These are phyloP conservation scores for Tenualosa thibaudeaui DNA, from an alignment of 2,797 vertebrate genomes.

Conservation along the genomic window DNA sequence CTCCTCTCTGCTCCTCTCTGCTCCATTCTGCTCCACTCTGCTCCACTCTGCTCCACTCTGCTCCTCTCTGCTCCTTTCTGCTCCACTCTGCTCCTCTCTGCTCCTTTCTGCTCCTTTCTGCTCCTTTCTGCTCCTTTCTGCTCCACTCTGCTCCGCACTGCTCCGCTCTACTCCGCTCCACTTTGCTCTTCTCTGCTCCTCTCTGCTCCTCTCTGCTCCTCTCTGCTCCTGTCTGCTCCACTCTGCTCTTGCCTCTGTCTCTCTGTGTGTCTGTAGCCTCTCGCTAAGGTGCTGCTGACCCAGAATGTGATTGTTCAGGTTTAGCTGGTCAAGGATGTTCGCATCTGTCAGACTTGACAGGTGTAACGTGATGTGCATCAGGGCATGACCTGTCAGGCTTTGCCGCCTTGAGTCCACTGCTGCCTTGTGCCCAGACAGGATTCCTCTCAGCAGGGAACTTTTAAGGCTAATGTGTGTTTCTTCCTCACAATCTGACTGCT, in stretches of 20 bases:
- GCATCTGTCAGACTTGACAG: not conserved
- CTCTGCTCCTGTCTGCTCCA: no score
- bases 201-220: not conserved
- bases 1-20: not conserved
- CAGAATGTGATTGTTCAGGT: conserved; percentile 12
- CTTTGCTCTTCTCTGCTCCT: no score
- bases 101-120: not conserved
- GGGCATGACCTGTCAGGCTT: not conserved
- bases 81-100: not conserved
- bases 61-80: not conserved
- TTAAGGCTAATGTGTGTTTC: not conserved
- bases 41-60: no score
- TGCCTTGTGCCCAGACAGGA: not conserved
- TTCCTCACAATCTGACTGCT: not conserved
- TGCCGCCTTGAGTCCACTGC: not conserved
- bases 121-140: not conserved
- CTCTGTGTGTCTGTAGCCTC: not conserved
- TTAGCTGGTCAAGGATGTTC: not conserved
- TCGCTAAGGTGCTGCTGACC: not conserved
- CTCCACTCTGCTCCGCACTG: not conserved
- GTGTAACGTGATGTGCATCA: not conserved
- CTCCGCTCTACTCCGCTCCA: no score
- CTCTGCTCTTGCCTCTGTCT: no score
- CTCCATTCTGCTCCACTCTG: no score
- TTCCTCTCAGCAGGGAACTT: not conserved